Evolutionary conservation across 1,140 invertebrate genomes (phyloP).

Genomic region (Helicoverpa armigera): DNA sequence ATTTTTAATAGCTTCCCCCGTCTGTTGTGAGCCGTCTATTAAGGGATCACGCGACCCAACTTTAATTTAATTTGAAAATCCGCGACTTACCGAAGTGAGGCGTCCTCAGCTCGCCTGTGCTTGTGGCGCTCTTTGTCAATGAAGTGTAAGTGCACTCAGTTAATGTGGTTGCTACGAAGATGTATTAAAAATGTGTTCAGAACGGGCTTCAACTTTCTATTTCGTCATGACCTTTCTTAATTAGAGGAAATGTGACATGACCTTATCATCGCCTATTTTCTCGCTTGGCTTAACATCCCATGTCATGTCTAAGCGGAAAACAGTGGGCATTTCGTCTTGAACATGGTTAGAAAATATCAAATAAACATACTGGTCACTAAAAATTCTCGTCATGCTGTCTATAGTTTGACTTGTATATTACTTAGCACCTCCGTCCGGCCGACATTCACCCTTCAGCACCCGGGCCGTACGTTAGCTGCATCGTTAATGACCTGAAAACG

Average conservation of each 20-base stretch:
- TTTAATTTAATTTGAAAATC: slow-evolving; percentile 44
- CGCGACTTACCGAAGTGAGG: slow-evolving; percentile 21
- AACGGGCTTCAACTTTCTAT: too few species aligned
- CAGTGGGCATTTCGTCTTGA: too few species aligned
- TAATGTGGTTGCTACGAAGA: neutral
- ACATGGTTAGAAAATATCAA: too few species aligned
- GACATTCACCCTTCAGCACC: neutral
- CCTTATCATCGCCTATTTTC: too few species aligned
- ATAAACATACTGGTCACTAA: too few species aligned
- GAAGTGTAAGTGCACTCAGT: neutral
- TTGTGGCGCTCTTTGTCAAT: neutral
- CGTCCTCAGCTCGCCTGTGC: slow-evolving; percentile 6
- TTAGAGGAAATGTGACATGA: too few species aligned
- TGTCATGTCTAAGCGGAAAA: too few species aligned
- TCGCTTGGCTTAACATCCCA: too few species aligned
- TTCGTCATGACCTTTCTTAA: too few species aligned
- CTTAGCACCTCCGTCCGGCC: neutral
- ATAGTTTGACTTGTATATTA: neutral
- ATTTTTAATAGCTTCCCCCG: slow-evolving; percentile 32
- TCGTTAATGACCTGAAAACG: neutral
- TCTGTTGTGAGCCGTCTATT: slow-evolving; percentile 32
- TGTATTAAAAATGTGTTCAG: neutral
- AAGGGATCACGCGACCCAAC: slow-evolving; percentile 25
- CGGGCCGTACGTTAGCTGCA: neutral
- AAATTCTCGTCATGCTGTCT: too few species aligned